phyloP scores from a whole-genome alignment of 2,797 vertebrate species.

The Acanthis flammea region DNA sequence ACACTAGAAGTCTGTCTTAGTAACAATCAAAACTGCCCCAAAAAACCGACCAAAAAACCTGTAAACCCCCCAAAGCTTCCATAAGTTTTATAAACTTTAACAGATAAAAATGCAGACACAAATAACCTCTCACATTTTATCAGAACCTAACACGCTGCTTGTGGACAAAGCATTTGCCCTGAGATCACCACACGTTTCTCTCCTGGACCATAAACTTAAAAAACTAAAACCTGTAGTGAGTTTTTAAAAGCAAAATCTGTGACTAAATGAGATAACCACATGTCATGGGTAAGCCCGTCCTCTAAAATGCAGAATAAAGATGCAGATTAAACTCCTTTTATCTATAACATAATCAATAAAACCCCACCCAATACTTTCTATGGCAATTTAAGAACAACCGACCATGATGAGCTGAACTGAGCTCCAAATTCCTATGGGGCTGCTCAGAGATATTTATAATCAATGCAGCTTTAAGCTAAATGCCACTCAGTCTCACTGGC shows the following conservation, averaged over 20 bases:
- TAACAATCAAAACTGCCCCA: neutral
- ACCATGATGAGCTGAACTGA: rapidly evolving
- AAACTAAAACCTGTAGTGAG: neutral
- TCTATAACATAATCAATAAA: rapidly evolving
- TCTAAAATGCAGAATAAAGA: neutral
- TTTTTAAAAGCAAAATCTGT: neutral
- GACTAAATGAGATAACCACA: neutral
- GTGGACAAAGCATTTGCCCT: neutral
- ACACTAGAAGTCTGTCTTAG: neutral
- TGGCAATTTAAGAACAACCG: neutral
- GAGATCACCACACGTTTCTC: neutral
- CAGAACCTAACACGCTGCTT: neutral
- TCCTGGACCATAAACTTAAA: neutral
- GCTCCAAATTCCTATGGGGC: rapidly evolving
- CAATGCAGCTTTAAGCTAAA: neutral
- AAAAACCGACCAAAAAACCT: neutral
- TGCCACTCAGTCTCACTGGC: neutral
- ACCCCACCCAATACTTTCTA: neutral
- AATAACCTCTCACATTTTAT: neutral
- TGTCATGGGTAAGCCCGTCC: rapidly evolving
- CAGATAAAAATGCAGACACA: neutral
- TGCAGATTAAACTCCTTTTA: neutral
- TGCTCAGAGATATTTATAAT: neutral
- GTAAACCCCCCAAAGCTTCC: rapidly evolving
- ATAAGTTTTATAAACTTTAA: neutral